Evolutionary conservation across 2,797 vertebrate genomes (phyloP).

Genomic region (Danio jaintianensis): DNA sequence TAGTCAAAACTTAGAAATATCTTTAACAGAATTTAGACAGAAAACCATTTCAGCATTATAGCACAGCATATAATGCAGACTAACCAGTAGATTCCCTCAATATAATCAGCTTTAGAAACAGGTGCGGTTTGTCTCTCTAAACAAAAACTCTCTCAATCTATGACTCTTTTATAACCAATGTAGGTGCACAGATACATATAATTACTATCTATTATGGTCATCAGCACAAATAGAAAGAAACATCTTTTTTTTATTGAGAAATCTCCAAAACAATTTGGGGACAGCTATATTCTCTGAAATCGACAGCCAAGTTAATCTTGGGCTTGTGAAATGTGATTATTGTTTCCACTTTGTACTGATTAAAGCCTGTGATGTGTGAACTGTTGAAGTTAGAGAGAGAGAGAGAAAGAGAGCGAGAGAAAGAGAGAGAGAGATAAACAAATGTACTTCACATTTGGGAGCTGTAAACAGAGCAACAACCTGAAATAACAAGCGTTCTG

Average conservation of each 20-base stretch:
- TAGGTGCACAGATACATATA: not conserved
- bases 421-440: not conserved
- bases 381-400: not conserved
- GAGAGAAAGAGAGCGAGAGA: too few species aligned
- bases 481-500: not conserved
- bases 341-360: slow-evolving; percentile 1
- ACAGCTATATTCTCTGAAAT: not conserved
- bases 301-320: not conserved
- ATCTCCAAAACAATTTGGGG: slow-evolving; percentile 18
- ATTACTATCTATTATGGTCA: not conserved
- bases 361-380: slow-evolving; percentile 21
- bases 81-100: not conserved
- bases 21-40: not conserved
- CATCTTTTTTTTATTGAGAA: slow-evolving; percentile 1
- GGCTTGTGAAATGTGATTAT: slow-evolving; percentile 32
- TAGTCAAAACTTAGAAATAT: not conserved
- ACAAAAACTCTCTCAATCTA: not conserved
- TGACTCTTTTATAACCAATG: not conserved
- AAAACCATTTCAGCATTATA: not conserved
- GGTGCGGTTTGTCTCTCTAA: not conserved
- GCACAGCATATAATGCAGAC: not conserved
- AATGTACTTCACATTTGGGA: not conserved
- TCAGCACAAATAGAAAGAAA: not conserved
- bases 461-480: slow-evolving; percentile 3
- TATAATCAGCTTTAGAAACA: not conserved